Base-by-base conservation (phyloP, 1,140 invertebrate genomes). In the Achatina immaculata region DNA sequence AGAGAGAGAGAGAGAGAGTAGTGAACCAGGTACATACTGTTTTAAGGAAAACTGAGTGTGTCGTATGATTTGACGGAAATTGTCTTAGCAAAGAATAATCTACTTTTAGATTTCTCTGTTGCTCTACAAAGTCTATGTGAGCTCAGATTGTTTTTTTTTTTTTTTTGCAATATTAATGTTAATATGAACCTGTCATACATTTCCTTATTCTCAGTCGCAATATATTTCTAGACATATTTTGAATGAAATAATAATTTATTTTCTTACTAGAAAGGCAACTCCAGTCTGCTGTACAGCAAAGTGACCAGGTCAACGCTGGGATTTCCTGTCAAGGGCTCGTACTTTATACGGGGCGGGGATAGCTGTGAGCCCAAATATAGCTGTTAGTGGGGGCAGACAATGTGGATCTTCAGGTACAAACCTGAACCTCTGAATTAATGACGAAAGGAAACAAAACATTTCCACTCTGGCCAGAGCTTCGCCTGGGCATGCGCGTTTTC, bases 391-490 rank as follows among this genome's bases (percentile, higher is more conserved):
- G 4, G 71, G 71, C 11, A 31, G 71, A 0, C 19, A 14, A 11
- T 11, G 7, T 34, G 40, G 43, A 28, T 43, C 43, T 28, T 19
- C 1, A 1, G 71, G 43, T 48, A 43, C 14, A 51, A 73, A 45
- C 31, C 34, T 45, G 42, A 73, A 73, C 42, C 43, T 48, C n/a
- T 73, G 71, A 11, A 73, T n/a, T 24, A 73, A 48, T 11, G 24
- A 2, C n/a, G 43, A 48, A 1, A 73, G 31, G 31, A 43, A 84
- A 14, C 84, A 43, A 45, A 83, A 85, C 42, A 83, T 16, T 42
- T 85, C 84, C 65, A 81, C 74, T 21, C 69, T 78, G 16, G 83
- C 83, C 31, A 84, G 11, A 0, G 73, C 48, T 48, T 85, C 83
- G n/a, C 83, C 84, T 6, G 81, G 43, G 71, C 84, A 85, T 42